A percentile compares a stretch with the other conserved stretches of the same genome.
These are phyloP conservation scores for Micromys minutus DNA, from an alignment of 2,113 vertebrate genomes.

Conservation along the genomic window DNA sequence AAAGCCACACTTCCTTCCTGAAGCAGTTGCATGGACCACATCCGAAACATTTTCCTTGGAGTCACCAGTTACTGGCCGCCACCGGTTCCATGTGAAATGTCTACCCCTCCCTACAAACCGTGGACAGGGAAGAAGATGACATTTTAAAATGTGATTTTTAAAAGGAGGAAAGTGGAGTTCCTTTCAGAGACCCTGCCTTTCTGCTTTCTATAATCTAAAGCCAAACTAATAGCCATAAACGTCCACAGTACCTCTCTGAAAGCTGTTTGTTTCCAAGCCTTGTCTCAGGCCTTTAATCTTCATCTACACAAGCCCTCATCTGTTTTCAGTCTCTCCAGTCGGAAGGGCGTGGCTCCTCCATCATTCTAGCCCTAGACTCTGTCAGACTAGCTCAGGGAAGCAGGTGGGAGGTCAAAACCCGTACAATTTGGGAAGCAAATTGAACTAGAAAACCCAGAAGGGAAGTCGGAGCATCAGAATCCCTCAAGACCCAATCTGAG, in stretches of 20 bases:
- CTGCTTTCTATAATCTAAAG: accelerated
- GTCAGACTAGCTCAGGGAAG: background rate
- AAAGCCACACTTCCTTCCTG: background rate
- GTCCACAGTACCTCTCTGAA: background rate
- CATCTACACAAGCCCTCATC: background rate
- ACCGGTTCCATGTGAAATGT: background rate
- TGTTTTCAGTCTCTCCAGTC: background rate
- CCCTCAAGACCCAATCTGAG: background rate
- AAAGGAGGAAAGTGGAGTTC: background rate
- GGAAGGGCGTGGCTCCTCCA: background rate
- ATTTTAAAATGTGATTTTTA: background rate
- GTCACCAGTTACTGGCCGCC: background rate
- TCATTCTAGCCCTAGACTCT: background rate
- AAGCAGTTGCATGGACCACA: background rate
- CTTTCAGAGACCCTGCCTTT: background rate
- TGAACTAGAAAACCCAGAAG: background rate
- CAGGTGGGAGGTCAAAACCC: background rate
- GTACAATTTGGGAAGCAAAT: background rate
- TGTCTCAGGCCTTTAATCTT: background rate
- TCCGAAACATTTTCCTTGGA: slow-evolving; percentile 24
- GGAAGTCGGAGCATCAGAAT: background rate
- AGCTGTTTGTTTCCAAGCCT: background rate
- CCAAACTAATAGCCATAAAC: background rate
- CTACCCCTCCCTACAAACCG: background rate
- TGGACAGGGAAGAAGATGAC: background rate